phyloP scores from a whole-genome alignment of 2,888 invertebrate genomes.

The Cybosia mesomella region DNA sequence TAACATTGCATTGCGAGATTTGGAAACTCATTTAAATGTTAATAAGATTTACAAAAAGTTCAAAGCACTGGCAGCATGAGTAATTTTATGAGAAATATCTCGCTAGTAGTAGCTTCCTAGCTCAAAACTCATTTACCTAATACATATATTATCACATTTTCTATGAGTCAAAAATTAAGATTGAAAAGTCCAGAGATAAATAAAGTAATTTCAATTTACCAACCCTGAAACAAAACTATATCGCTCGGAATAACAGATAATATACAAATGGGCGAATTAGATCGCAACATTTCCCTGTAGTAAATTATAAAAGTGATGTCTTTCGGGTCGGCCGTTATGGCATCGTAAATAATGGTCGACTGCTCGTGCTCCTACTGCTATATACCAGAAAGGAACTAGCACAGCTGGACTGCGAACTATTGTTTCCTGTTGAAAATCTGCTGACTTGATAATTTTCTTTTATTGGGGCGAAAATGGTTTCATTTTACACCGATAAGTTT shows the following conservation, averaged over 20 bases:
- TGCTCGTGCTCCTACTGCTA: constrained; percentile 51
- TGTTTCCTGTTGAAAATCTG: constrained; percentile 52
- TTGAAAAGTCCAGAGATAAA: too few species aligned
- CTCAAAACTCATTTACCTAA: too few species aligned
- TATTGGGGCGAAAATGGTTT: neutral
- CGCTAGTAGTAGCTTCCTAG: too few species aligned
- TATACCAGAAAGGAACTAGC: constrained; percentile 68
- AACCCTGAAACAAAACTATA: too few species aligned
- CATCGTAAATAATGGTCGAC: constrained; percentile 47
- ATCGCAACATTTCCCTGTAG: constrained; percentile 75
- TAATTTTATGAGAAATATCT: too few species aligned
- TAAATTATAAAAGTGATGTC: constrained; percentile 80
- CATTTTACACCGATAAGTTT: neutral
- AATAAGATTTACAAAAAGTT: too few species aligned
- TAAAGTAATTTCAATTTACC: too few species aligned
- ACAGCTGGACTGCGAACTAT: constrained; percentile 57
- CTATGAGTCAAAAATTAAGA: too few species aligned
- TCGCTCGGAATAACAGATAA: constrained; percentile 60
- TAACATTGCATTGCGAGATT: too few species aligned
- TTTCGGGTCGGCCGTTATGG: constrained; percentile 62
- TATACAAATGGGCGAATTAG: constrained; percentile 74
- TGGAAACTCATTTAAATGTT: too few species aligned
- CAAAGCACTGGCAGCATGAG: too few species aligned
- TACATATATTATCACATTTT: too few species aligned
- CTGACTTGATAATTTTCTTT: constrained; percentile 31